Evolutionary conservation across 2,113 vertebrate genomes (phyloP).

Genomic region (Oreochromis niloticus): DNA sequence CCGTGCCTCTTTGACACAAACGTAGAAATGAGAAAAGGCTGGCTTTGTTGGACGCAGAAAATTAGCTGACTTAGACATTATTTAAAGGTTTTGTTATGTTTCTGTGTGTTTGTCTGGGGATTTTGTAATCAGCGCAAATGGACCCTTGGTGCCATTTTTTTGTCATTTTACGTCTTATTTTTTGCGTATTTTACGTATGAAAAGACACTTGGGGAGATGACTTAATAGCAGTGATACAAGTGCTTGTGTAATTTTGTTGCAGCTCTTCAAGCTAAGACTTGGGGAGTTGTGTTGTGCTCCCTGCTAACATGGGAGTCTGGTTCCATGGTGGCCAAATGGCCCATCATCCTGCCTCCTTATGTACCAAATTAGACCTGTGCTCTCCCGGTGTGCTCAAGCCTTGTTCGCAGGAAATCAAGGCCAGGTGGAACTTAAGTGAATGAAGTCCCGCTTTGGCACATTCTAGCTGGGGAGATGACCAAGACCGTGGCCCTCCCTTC

Average conservation of each 20-base stretch:
- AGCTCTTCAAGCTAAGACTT: neutral
- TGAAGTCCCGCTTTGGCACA: conserved; percentile 62
- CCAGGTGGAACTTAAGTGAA: conserved; percentile 67
- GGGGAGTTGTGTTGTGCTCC: neutral
- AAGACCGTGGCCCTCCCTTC: neutral
- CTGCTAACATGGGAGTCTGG: neutral
- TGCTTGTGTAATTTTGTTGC: neutral
- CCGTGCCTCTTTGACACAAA: neutral
- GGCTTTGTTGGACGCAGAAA: neutral
- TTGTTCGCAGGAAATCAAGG: conserved; percentile 68
- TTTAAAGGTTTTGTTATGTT: neutral
- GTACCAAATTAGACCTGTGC: conserved; percentile 60
- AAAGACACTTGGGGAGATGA: neutral
- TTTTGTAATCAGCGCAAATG: neutral
- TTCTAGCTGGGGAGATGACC: conserved; percentile 44
- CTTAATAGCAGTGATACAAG: neutral
- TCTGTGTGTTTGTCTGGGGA: neutral
- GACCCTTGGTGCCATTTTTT: neutral
- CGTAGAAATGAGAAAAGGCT: neutral
- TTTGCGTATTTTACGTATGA: neutral
- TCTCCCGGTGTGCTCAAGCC: conserved; percentile 59
- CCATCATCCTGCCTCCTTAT: conserved; percentile 46
- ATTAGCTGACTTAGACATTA: neutral
- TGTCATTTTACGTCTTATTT: neutral
- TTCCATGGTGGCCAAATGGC: conserved; percentile 59